A percentile compares a stretch with the other conserved stretches of the same genome.
Evolutionary conservation across 2,797 vertebrate species (phyloP).

Genomic region (Hirundo rustica): DNA sequence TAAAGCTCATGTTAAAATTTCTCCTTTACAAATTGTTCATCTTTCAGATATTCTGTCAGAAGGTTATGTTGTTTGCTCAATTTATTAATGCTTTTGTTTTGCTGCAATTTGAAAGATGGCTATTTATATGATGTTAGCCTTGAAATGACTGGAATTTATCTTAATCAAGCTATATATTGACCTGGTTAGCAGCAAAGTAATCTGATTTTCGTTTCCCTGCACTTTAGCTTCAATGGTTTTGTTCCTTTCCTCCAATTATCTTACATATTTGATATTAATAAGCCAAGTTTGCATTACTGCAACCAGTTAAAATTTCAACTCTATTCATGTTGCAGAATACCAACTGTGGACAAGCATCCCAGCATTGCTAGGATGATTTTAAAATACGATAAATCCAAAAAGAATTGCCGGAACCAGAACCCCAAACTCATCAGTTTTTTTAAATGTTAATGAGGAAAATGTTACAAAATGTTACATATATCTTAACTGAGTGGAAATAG

Average conservation of each 20-base stretch:
- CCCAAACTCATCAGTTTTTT: background rate
- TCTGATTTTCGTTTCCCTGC: conserved; percentile 39
- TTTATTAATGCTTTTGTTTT: conserved; percentile 45
- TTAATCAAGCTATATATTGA: conserved; percentile 41
- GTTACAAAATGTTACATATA: background rate
- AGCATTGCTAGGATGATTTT: background rate
- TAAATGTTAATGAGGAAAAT: background rate
- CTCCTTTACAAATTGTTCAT: background rate
- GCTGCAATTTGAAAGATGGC: background rate
- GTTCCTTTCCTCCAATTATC: conserved; percentile 15
- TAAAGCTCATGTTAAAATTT: conserved; percentile 32
- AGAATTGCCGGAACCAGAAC: background rate
- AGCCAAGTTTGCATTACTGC: background rate
- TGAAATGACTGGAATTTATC: conserved; percentile 37
- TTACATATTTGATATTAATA: conserved; percentile 11
- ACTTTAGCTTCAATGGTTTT: conserved; percentile 12
- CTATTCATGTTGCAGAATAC: background rate
- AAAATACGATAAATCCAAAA: background rate
- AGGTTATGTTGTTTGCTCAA: conserved; percentile 18
- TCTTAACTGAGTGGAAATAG: background rate
- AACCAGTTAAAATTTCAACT: background rate
- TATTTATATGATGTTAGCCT: conserved; percentile 30
- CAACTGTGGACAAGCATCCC: background rate
- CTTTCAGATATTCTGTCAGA: conserved; percentile 28
- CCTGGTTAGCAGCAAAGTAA: conserved; percentile 36